A percentile compares a stretch with the other conserved stretches of the same genome.
These are phyloP conservation scores for Solea senegalensis DNA, from an alignment of 2,113 vertebrate species.

Conservation along the genomic window DNA sequence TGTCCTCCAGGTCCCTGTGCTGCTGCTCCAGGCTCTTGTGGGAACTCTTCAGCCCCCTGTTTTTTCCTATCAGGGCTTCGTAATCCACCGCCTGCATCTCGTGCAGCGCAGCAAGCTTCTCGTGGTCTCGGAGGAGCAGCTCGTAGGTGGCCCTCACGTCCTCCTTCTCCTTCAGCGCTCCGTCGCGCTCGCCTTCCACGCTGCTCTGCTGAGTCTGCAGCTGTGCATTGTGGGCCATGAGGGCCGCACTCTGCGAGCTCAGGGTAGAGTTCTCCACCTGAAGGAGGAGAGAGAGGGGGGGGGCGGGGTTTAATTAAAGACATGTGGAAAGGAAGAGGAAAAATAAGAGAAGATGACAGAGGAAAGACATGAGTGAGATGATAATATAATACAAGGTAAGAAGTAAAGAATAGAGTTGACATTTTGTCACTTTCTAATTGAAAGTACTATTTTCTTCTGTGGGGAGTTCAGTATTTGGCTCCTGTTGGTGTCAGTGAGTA, in stretches of 20 bases:
- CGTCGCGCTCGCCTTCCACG: constrained; percentile 91
- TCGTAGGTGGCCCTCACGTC: constrained; percentile 91
- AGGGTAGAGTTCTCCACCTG: constrained; percentile 97
- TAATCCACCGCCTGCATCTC: constrained; percentile 93
- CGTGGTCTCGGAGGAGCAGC: constrained; percentile 92
- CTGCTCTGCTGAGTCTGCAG: constrained; percentile 91
- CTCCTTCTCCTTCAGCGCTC: constrained; percentile 88
- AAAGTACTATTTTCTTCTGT: too few species aligned
- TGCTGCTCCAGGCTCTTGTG: constrained; percentile 95
- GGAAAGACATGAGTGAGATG: background rate
- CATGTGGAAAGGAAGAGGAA: background rate
- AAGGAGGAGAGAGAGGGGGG: background rate
- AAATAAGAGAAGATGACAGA: too few species aligned
- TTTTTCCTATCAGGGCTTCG: constrained; percentile 92
- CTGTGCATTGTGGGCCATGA: constrained; percentile 95
- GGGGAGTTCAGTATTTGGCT: background rate
- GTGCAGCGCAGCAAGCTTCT: constrained; percentile 93
- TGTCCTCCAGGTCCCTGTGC: constrained; percentile 94
- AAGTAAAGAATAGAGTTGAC: too few species aligned
- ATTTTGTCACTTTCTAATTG: too few species aligned
- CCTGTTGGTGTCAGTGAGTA: background rate
- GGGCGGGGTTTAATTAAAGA: background rate
- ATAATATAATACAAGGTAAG: background rate
- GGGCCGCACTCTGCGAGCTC: constrained; percentile 90
- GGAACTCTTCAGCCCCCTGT: constrained; percentile 90